Base-by-base conservation (phyloP, 2,888 invertebrate species). In the Zelleria hepariella region DNA sequence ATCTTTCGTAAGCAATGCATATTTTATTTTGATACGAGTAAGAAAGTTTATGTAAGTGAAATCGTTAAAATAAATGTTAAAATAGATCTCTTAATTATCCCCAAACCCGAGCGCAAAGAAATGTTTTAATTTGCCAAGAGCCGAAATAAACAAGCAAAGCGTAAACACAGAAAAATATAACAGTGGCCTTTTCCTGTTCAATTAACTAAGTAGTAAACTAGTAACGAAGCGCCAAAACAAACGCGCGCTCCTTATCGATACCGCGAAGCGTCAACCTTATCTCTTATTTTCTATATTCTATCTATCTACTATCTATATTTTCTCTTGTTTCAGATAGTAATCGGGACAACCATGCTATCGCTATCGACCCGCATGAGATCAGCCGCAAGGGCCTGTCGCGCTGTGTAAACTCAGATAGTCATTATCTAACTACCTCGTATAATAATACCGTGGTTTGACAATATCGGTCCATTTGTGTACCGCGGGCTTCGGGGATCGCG, bases 301-400 rank as follows among this genome's bases (percentile, higher is more conserved):
- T n/a, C n/a, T n/a, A n/a, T n/a, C 1, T 10, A 10, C 15, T 42
- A 42, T 42, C 32, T 15, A 15, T 42, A 42, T 42, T 42, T 42
- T 42, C 32, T 42, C 32, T 74, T 74, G 72, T 68, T 75, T 83
- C 82, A 58, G 86, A 86, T 86, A n/a, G 70, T 70, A 78, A 80
- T 81, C 82, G 64, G 67, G 65, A 68, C 73, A 75, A 83, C 75
- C 80, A 86, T 85, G 85, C 77, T 73, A 79, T 75, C 75, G 68
- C 72, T 84, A 81, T 84, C 87, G 69, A 66, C 68, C 57, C 69
- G 69, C 68, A 67, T 66, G 68, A 73, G 78, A 80, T 78, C 79
- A 71, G 66, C 68, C 1, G 20, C 51, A 64, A 7, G 56, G 32
- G 42, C 42, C 56, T 56, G 42, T 56, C 15, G 32, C 32, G 32